A percentile compares a stretch with the other conserved stretches of the same genome.
Evolutionary conservation across 2,113 vertebrate genomes (phyloP).

Genomic region (Oryzias melastigma): DNA sequence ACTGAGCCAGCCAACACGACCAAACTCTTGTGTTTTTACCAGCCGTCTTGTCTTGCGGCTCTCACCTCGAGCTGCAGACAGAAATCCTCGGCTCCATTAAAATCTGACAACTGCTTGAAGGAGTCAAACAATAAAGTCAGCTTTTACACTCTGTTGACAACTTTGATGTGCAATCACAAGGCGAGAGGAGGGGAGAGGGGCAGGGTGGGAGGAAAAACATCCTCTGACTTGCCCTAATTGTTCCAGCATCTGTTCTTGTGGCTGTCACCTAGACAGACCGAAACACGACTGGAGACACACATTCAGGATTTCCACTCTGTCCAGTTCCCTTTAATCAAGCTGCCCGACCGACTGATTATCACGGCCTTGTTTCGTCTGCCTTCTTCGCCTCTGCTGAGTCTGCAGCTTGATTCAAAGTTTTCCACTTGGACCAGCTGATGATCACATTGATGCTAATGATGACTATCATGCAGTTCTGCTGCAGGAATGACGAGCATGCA

Average conservation of each 20-base stretch:
- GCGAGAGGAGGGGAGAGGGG: constrained; percentile 20
- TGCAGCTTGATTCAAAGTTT: constrained; percentile 20
- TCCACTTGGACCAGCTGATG: constrained; percentile 27
- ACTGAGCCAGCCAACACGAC: not conserved
- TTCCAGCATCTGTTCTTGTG: constrained; percentile 72
- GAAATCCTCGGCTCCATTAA: constrained; percentile 26
- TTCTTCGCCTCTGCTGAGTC: constrained; percentile 40
- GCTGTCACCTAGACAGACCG: constrained; percentile 50
- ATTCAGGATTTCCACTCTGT: constrained; percentile 62
- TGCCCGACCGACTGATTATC: constrained; percentile 61
- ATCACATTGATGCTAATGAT: constrained; percentile 52
- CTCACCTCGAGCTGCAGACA: constrained; percentile 21
- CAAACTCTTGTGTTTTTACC: not conserved
- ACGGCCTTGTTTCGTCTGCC: constrained; percentile 28
- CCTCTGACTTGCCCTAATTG: constrained; percentile 65
- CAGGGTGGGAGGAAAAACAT: constrained; percentile 67
- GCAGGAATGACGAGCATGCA: constrained; percentile 13
- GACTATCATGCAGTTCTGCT: constrained; percentile 34
- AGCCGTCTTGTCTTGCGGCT: constrained; percentile 20
- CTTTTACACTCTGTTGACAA: constrained; percentile 68
- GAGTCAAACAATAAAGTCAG: constrained; percentile 67
- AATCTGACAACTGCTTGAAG: constrained; percentile 56
- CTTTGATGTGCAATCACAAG: constrained; percentile 71
- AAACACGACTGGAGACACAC: constrained; percentile 56
- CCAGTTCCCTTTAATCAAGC: constrained; percentile 72